Conservation (phyloP, 2,888 invertebrate genomes). For the Xylocampa areola region DNA sequence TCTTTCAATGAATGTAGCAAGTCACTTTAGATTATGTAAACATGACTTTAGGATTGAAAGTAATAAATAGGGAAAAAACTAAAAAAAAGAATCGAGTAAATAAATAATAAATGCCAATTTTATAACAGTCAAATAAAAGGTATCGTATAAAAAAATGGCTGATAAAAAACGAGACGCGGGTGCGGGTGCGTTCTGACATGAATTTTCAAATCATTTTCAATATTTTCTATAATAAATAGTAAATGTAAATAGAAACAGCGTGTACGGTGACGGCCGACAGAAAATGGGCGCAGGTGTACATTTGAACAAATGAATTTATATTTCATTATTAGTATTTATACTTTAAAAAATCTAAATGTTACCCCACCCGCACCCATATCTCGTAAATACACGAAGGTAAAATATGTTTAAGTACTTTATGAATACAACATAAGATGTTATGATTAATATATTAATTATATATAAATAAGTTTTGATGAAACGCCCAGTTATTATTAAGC, state of each 20-base stretch:
- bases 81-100: not conserved
- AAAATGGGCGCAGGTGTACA: conserved; percentile 75
- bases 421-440: not conserved
- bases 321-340: conserved; percentile 17
- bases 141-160: not conserved
- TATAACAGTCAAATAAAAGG: not conserved
- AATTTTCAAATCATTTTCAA: conserved; percentile 16
- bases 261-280: conserved; percentile 62
- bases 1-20: no score
- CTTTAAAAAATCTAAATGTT: conserved; percentile 4
- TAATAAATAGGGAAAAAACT: not conserved
- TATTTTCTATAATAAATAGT: not conserved
- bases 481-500: no score
- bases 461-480: no score
- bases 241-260: conserved; percentile 48
- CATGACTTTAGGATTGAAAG: not conserved
- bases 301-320: conserved; percentile 12
- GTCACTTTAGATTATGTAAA: no score
- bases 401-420: conserved; percentile 6
- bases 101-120: not conserved
- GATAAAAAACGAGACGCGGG: conserved; percentile 54
- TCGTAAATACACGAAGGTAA: conserved; percentile 55
- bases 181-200: conserved; percentile 72
- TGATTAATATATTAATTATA: no score
- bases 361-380: conserved; percentile 74